Conservation (phyloP, 2,797 vertebrate genomes). For the Parauchenoglanis ngamensis region DNA sequence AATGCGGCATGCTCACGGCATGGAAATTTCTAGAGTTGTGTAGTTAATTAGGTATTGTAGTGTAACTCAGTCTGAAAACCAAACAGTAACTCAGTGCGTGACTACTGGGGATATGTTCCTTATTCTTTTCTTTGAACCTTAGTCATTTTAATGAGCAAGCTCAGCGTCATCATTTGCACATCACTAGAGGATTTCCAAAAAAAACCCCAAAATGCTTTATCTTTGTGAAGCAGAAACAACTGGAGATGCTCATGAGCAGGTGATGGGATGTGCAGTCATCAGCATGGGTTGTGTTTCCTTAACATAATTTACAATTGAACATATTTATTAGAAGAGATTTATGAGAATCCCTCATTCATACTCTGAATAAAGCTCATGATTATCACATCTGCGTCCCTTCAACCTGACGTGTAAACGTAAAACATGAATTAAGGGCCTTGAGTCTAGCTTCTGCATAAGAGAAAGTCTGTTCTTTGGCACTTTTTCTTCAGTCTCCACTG, state of each 20-base stretch:
- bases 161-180: conserved; percentile 17
- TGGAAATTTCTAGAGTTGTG: conserved; percentile 38
- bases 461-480: neutral
- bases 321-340: conserved; percentile 7
- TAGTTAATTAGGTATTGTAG: conserved; percentile 51
- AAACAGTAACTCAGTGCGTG: neutral
- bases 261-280: neutral
- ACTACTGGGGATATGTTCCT: neutral
- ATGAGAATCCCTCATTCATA: conserved; percentile 4
- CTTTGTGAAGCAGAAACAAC: neutral
- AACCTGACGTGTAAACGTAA: neutral
- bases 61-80: conserved; percentile 23
- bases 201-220: neutral
- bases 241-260: neutral
- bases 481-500: conserved; percentile 15
- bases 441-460: neutral
- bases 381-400: neutral
- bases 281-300: neutral
- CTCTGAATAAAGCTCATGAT: conserved; percentile 1
- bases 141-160: conserved; percentile 11
- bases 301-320: conserved; percentile 20
- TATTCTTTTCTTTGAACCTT: conserved; percentile 31
- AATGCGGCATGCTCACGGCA: conserved; percentile 57
- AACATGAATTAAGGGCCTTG: neutral
- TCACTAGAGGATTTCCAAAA: neutral